Evolutionary conservation across 2,888 invertebrate genomes (phyloP).

Genomic region (Hypomecis punctinalis): DNA sequence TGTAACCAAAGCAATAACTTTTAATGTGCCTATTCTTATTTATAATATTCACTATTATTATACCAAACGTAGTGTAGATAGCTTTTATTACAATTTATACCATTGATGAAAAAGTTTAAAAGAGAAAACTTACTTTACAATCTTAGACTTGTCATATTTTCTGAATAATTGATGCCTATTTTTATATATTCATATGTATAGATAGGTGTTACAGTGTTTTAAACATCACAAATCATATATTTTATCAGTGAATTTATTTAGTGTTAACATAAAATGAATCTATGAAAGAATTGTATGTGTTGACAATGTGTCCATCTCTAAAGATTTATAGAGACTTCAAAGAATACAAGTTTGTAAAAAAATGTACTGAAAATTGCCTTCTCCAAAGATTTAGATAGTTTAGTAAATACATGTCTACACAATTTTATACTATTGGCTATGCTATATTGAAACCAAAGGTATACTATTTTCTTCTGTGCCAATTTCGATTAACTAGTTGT

Average conservation of each 20-base stretch:
- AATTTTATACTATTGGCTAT: conserved; percentile 66
- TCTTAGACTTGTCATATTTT: conserved; percentile 26
- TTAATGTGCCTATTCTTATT: conserved; percentile 77
- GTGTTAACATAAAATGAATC: conserved; percentile 2
- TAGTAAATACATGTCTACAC: conserved; percentile 15
- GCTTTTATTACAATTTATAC: conserved; percentile 32
- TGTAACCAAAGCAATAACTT: conserved; percentile 84
- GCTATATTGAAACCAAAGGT: conserved; percentile 69
- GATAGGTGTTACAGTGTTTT: conserved; percentile 26
- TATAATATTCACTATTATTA: conserved; percentile 61
- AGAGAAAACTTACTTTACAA: neutral
- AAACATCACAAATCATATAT: conserved; percentile 30
- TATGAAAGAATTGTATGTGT: too few relatives aligned
- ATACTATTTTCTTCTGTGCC: conserved; percentile 72
- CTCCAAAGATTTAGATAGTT: conserved; percentile 28
- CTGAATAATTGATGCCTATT: conserved; percentile 24
- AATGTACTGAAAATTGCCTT: conserved; percentile 19
- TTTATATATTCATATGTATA: conserved; percentile 10
- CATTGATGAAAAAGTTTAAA: conserved; percentile 16
- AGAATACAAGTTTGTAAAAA: too few relatives aligned
- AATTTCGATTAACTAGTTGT: conserved; percentile 74
- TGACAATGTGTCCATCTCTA: too few relatives aligned
- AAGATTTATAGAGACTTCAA: too few relatives aligned
- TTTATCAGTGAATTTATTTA: conserved; percentile 18
- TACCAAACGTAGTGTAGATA: conserved; percentile 75